These are phyloP conservation scores for Progne subis DNA, from an alignment of 2,113 vertebrate genomes.

Conservation along the genomic window DNA sequence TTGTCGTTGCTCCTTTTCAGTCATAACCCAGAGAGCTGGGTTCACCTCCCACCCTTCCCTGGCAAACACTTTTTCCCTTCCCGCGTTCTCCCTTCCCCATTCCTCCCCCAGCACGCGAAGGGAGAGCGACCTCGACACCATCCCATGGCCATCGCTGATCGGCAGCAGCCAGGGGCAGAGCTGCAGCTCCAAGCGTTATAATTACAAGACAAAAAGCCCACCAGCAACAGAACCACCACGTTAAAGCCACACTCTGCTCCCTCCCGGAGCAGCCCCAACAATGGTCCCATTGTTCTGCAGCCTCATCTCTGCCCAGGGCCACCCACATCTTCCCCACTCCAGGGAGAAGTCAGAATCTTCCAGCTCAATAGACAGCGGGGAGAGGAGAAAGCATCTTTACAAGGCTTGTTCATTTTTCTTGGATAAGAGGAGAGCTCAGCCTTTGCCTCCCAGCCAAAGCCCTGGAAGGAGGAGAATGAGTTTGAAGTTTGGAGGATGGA, in stretches of 20 bases:
- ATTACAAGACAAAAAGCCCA: slow-evolving; percentile 47
- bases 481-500: slow-evolving; percentile 56
- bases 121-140: neutral
- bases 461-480: slow-evolving; percentile 28
- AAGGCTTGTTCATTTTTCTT: slow-evolving; percentile 48
- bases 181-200: neutral
- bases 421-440: slow-evolving; percentile 27
- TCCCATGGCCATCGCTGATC: neutral
- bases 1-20: neutral
- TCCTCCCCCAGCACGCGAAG: rapidly evolving
- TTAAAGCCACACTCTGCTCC: slow-evolving; percentile 25
- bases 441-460: slow-evolving; percentile 50
- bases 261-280: slow-evolving; percentile 44
- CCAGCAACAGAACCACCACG: neutral
- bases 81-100: rapidly evolving
- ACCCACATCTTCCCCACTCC: slow-evolving; percentile 49
- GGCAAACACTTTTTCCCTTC: rapidly evolving
- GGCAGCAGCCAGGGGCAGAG: neutral
- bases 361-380: slow-evolving; percentile 26
- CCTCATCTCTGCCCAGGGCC: slow-evolving; percentile 56
- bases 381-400: slow-evolving; percentile 59
- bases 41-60: neutral
- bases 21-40: neutral
- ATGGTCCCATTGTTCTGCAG: slow-evolving; percentile 31
- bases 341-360: slow-evolving; percentile 44